phyloP scores from a whole-genome alignment of 30 jellyfish, hydroid and myxozoan genomes.

The Morbakka virulenta region DNA sequence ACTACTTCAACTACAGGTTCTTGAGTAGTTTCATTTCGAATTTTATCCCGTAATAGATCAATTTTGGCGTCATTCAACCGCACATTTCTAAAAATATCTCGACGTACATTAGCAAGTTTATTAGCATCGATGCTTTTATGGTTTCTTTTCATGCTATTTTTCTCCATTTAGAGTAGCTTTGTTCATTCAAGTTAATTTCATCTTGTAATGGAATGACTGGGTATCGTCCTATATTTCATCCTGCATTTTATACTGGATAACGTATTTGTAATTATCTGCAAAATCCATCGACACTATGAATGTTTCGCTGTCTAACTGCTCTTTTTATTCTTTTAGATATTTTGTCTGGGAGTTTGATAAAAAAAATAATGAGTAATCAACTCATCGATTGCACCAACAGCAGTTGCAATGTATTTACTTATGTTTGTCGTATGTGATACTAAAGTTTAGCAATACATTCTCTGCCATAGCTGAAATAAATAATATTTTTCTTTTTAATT shows the following conservation, averaged over 20 bases:
- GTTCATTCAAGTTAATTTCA: slow-evolving; percentile 24
- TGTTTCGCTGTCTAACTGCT: background rate
- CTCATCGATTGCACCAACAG: slow-evolving; percentile 5
- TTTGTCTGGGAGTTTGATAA: slow-evolving; percentile 23
- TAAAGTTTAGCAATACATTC: slow-evolving; percentile 38
- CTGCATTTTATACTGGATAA: slow-evolving; percentile 32
- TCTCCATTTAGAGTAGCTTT: no score
- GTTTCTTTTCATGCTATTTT: no score
- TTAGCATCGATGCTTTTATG: no score
- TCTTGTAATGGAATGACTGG: slow-evolving; percentile 34
- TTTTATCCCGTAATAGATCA: no score
- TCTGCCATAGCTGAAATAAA: slow-evolving; percentile 44
- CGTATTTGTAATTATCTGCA: slow-evolving; percentile 34
- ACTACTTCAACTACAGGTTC: no score
- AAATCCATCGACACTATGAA: background rate
- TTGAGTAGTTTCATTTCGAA: no score
- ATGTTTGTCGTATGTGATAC: background rate
- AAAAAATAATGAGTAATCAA: slow-evolving; percentile 32
- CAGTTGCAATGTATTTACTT: slow-evolving; percentile 2
- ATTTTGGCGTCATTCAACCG: no score
- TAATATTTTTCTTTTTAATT: slow-evolving; percentile 20
- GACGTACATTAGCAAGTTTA: no score
- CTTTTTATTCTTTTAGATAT: slow-evolving; percentile 20
- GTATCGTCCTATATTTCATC: no score
- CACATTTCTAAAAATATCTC: no score